A percentile compares a stretch with the other conserved stretches of the same genome.
Evolutionary conservation across 2,797 vertebrate genomes (phyloP).

Genomic region (Gambelia wislizenii): DNA sequence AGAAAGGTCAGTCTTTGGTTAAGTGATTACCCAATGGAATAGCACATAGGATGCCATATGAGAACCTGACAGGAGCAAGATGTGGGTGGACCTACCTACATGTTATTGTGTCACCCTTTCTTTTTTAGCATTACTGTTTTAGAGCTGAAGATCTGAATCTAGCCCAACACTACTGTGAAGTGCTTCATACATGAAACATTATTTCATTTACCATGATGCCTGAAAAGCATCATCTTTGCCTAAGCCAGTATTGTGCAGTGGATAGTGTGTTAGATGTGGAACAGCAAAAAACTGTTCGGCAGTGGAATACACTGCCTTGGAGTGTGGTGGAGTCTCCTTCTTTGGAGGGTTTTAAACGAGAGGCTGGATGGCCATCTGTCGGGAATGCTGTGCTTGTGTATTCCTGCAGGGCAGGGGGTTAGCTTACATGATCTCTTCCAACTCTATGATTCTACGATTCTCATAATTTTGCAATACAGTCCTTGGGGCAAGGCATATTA

Average conservation of each 20-base stretch:
- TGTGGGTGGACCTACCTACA: neutral
- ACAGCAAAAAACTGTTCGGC: neutral
- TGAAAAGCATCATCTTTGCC: neutral
- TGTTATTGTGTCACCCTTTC: neutral
- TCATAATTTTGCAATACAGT: neutral
- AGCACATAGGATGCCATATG: neutral
- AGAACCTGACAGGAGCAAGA: fast-evolving
- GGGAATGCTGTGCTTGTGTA: too few relatives aligned
- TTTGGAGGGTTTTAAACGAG: too few relatives aligned
- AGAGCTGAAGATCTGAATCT: neutral
- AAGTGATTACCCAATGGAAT: neutral
- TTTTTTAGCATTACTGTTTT: neutral
- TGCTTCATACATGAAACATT: neutral
- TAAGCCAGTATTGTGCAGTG: neutral
- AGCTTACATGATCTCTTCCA: too few relatives aligned
- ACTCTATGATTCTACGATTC: too few relatives aligned
- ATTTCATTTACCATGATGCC: neutral
- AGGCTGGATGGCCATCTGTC: too few relatives aligned
- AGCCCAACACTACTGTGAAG: neutral
- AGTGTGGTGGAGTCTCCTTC: too few relatives aligned
- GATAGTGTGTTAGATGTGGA: neutral
- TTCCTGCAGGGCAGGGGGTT: too few relatives aligned
- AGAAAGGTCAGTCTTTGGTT: constrained; percentile 7
- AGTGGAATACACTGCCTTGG: too few relatives aligned
- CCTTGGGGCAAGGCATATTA: neutral